Evolutionary conservation across 2,113 vertebrate species (phyloP), one percentile per base, ranked within the genome.

Genomic region (Elaphurus davidianus): DNA sequence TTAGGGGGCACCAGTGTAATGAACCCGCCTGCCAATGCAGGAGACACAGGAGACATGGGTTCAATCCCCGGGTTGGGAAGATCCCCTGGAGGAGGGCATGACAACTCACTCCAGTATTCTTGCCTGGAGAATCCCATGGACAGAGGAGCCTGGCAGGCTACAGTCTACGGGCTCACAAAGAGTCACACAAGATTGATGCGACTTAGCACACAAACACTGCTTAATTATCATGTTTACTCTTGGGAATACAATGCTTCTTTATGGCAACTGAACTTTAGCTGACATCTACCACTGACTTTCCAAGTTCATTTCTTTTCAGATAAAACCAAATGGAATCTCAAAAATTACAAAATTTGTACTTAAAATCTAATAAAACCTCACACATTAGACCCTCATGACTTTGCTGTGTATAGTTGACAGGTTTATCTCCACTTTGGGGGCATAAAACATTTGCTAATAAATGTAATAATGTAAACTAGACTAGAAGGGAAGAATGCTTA

Each of bases 371-470:
- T 15, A 59, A 78, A 91, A 55, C 27, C 23, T 59, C 36, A 79
- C 6, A 90, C 30, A 21, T 90, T 62, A 90, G 11, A 71, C 2
- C 28, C 14, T 40, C 6, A 55, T 1, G 16, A 78, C 45, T 89
- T 74, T 19, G 25, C 2, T 81, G 21, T 52, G 21, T 40, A 87
- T 79, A 43, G 33, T 10, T 57, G 62, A 90, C 6, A 79, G 81
- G 45, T 87, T 97, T 87, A 93, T 52, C 13, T 14, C 85, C 19
- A 33, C 45, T 71, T 33, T 62, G 76, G 81, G 14, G 27, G 10
- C 40, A 90, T 85, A 91, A 84, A 94, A 84, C 27, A 87, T 90
- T 95, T 93, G 52, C 36, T 88, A 88, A 81, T 33, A 52, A 96
- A 88, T 52, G 25, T 93, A 84, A 92, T 62, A 36, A 71, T 50